These are phyloP conservation scores for Hedya salicella DNA, from an alignment of 2,888 invertebrate genomes.

Conservation along the genomic window DNA sequence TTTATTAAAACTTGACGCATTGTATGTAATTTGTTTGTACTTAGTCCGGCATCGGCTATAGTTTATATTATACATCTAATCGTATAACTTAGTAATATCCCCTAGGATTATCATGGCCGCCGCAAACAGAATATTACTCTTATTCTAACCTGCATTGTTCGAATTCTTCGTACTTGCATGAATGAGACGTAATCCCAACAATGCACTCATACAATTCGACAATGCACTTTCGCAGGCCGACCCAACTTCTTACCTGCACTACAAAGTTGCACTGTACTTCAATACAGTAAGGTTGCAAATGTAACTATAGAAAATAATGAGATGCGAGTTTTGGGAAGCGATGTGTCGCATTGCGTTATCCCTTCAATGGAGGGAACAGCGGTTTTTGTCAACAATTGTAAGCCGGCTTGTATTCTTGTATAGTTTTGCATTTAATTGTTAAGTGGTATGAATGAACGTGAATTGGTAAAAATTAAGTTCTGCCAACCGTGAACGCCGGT, in stretches of 20 bases:
- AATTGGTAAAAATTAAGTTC: slow-evolving; percentile 32
- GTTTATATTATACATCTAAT: not conserved
- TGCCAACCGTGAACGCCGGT: slow-evolving; percentile 15
- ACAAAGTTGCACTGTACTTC: not conserved
- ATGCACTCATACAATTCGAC: slow-evolving; percentile 24
- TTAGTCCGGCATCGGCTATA: not conserved
- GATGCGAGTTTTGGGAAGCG: slow-evolving; percentile 9
- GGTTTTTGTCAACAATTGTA: slow-evolving; percentile 19
- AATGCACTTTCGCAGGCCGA: not conserved
- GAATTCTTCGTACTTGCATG: slow-evolving; percentile 23
- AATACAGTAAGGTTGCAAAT: not conserved
- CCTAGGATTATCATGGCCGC: not conserved
- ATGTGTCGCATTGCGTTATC: slow-evolving; percentile 24
- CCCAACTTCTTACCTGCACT: not conserved
- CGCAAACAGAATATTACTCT: not conserved
- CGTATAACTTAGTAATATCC: not conserved
- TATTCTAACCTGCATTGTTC: slow-evolving; percentile 10
- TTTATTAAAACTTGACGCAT: no score
- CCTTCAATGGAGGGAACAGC: slow-evolving; percentile 10
- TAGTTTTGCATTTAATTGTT: slow-evolving; percentile 21
- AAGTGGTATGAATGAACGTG: slow-evolving; percentile 15
- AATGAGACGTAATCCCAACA: slow-evolving; percentile 25
- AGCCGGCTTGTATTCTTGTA: slow-evolving; percentile 18
- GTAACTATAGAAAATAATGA: not conserved
- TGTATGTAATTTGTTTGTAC: no score